Evolutionary conservation across 2,113 vertebrate genomes (phyloP).

Genomic region (Corvus hawaiiensis): DNA sequence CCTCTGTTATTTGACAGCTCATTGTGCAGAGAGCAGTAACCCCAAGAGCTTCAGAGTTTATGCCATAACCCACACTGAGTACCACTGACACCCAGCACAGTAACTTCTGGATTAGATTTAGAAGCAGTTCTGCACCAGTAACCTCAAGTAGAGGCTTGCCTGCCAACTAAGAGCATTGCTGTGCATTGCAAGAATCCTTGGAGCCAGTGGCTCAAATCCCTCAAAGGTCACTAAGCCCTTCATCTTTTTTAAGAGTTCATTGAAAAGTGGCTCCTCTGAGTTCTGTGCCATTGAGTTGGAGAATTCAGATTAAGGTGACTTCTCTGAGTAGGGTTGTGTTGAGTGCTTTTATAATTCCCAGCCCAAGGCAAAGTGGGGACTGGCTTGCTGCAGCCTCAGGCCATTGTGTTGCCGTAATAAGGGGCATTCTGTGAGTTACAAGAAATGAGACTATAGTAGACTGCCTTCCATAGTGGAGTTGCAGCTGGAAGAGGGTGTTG

Average conservation of each 20-base stretch:
- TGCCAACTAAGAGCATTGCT: background rate
- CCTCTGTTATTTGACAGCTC: background rate
- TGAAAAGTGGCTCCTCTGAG: background rate
- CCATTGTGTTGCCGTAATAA: accelerated
- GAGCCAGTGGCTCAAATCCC: background rate
- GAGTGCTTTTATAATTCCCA: background rate
- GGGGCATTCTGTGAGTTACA: background rate
- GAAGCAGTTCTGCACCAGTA: slow-evolving; percentile 7
- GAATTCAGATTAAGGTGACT: background rate
- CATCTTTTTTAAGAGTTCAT: background rate
- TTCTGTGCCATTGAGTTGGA: background rate
- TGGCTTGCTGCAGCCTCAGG: background rate
- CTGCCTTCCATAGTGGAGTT: background rate
- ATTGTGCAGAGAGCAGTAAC: background rate
- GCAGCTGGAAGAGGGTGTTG: background rate
- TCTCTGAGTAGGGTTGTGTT: background rate
- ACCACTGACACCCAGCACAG: background rate
- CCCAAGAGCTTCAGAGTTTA: background rate
- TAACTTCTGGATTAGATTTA: background rate
- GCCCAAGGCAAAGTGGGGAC: background rate
- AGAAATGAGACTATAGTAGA: background rate
- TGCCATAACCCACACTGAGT: background rate
- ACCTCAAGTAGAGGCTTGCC: background rate
- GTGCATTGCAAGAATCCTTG: background rate
- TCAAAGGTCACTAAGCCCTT: background rate